phyloP scores from a whole-genome alignment of 53 echinoderm and acorn worm genomes.

The Antedon mediterranea region DNA sequence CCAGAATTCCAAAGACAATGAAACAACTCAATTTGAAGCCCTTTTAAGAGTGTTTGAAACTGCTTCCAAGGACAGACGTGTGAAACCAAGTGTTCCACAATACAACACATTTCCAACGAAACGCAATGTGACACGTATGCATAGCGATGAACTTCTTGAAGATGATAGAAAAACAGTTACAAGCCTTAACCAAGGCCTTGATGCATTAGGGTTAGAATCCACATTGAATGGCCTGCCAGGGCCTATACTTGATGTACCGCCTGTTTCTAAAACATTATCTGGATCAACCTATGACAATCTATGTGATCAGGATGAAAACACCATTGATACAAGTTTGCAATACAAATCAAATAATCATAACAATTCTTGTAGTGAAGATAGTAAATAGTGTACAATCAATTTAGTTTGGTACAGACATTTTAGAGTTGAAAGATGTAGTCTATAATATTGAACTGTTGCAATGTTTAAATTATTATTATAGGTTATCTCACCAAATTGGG shows the following conservation, averaged over 20 bases:
- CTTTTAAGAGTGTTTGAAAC: not conserved
- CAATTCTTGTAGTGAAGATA: not conserved
- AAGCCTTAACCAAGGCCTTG: not conserved
- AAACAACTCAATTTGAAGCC: not conserved
- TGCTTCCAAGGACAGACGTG: not conserved
- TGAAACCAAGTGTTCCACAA: not conserved
- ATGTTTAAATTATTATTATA: no score
- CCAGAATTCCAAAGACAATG: not conserved
- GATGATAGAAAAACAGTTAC: no score
- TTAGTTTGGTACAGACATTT: no score
- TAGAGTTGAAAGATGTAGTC: no score
- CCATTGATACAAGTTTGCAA: not conserved
- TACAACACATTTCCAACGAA: not conserved
- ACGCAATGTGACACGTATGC: not conserved
- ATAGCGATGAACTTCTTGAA: not conserved
- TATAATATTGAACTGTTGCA: no score
- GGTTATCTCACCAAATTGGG: no score
- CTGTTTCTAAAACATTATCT: not conserved
- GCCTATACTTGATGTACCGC: not conserved
- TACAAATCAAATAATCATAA: not conserved
- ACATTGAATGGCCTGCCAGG: not conserved
- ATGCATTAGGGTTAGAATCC: not conserved
- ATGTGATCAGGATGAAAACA: not conserved
- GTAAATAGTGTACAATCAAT: no score
- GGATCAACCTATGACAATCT: not conserved